Conservation (phyloP, 2,888 invertebrate genomes). For the Drosophila phalerata region DNA sequence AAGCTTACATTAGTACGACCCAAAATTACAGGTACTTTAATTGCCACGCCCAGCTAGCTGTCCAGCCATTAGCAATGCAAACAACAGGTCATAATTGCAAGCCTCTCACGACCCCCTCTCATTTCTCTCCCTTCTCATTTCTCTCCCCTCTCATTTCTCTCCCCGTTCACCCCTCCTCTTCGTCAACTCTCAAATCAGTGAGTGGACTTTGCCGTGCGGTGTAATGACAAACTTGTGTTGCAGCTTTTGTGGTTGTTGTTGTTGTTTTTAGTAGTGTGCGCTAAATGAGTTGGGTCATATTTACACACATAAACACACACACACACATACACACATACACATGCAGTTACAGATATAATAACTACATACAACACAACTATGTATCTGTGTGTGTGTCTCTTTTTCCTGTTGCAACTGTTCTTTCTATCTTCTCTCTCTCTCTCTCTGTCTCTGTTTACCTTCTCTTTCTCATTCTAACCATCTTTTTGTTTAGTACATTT, state of each 20-base stretch:
- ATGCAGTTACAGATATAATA: slow-evolving; percentile 21
- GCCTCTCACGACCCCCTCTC: neutral
- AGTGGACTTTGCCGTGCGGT: slow-evolving; percentile 49
- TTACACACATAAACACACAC: slow-evolving; percentile 12
- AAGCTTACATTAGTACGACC: slow-evolving; percentile 6
- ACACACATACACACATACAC: slow-evolving; percentile 14
- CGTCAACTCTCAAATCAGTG: slow-evolving; percentile 21
- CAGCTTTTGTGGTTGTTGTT: slow-evolving; percentile 7
- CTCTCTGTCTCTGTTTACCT: slow-evolving; percentile 25
- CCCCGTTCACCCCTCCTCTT: neutral
- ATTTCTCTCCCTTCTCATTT: neutral
- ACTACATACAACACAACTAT: neutral
- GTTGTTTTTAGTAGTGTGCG: slow-evolving; percentile 35
- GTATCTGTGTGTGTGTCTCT: neutral
- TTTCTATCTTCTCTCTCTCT: slow-evolving; percentile 10
- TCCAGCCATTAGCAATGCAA: slow-evolving; percentile 52
- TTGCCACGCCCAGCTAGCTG: slow-evolving; percentile 58
- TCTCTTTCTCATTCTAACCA: neutral
- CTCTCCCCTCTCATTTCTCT: neutral
- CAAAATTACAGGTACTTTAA: slow-evolving; percentile 46
- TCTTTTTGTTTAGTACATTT: slow-evolving; percentile 35
- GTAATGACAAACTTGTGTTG: slow-evolving; percentile 62
- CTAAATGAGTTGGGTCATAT: slow-evolving; percentile 67
- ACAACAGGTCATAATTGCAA: slow-evolving; percentile 66
- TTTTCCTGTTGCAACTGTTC: slow-evolving; percentile 31